phyloP scores from a whole-genome alignment of 2,797 vertebrate genomes.

The Microcaecilia unicolor region DNA sequence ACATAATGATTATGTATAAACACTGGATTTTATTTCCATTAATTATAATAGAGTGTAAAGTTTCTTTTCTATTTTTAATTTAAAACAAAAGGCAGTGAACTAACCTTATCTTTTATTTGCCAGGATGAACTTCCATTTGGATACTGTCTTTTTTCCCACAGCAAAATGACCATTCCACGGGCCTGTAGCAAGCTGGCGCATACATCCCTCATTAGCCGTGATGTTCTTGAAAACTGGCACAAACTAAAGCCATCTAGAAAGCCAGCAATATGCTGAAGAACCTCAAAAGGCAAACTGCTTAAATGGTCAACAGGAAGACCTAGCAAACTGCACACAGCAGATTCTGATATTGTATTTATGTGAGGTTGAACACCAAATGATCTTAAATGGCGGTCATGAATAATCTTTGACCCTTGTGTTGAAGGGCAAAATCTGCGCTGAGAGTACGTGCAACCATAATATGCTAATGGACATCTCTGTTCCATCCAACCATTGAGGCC shows the following conservation, averaged over 20 bases:
- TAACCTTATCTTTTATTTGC: slow-evolving; percentile 94
- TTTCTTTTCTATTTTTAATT: too few species aligned
- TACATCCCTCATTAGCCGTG: slow-evolving; percentile 87
- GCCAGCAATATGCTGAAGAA: slow-evolving; percentile 85
- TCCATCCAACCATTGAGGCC: slow-evolving; percentile 99
- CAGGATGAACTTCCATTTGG: slow-evolving; percentile 76
- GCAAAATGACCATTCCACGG: slow-evolving; percentile 92
- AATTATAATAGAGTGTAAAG: too few species aligned
- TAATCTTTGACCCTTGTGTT: slow-evolving; percentile 85
- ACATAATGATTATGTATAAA: too few species aligned
- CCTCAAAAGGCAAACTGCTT: slow-evolving; percentile 85
- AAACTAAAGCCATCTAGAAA: slow-evolving; percentile 95
- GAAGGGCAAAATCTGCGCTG: slow-evolving; percentile 95
- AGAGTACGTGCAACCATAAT: slow-evolving; percentile 96
- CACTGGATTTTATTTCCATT: too few species aligned
- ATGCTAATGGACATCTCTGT: slow-evolving; percentile 92
- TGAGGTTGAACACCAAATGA: slow-evolving; percentile 89
- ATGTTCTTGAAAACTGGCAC: slow-evolving; percentile 89
- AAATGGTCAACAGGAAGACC: slow-evolving; percentile 69
- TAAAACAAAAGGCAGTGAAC: slow-evolving; percentile 7
- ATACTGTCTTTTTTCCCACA: slow-evolving; percentile 83
- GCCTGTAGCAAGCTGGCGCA: slow-evolving; percentile 89
- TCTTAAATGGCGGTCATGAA: slow-evolving; percentile 88
- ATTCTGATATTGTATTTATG: slow-evolving; percentile 57
- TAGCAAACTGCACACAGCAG: slow-evolving; percentile 44